Percentiles rank a stretch among this genome's conserved stretches.
Conservation (phyloP, 2,113 vertebrate species). For the Athene noctua region DNA sequence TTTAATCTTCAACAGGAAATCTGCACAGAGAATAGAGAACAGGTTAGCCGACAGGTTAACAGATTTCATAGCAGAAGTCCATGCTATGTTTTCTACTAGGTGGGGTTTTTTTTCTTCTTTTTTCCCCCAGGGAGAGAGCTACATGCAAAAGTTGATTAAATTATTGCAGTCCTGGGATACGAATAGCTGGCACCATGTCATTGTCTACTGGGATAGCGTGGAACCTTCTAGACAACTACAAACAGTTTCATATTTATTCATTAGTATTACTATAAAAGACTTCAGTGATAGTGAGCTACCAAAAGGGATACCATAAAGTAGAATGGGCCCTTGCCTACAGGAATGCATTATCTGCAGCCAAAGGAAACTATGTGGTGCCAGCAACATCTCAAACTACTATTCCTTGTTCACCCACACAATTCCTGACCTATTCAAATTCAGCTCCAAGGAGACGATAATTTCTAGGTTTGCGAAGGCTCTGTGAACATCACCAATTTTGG, state of each 20-base stretch:
- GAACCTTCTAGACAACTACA: background rate
- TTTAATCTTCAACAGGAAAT: background rate
- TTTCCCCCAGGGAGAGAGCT: background rate
- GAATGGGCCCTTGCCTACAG: background rate
- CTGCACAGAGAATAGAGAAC: background rate
- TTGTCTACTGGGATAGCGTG: background rate
- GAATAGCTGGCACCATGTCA: background rate
- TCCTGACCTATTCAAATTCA: background rate
- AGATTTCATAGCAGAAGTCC: background rate
- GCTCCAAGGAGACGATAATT: background rate
- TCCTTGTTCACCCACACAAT: background rate
- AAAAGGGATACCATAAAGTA: background rate
- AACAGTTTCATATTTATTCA: background rate
- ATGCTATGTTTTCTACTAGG: background rate
- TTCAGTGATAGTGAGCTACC: background rate
- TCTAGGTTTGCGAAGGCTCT: background rate
- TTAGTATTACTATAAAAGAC: background rate
- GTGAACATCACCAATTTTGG: rapidly evolving
- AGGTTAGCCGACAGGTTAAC: background rate
- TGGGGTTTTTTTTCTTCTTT: too few relatives aligned
- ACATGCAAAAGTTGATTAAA: background rate
- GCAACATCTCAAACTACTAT: background rate
- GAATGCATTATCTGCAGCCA: background rate
- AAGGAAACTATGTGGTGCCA: background rate
- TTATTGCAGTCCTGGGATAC: background rate